Conservation (phyloP, 2,113 vertebrate species). For the Ovibos moschatus region DNA sequence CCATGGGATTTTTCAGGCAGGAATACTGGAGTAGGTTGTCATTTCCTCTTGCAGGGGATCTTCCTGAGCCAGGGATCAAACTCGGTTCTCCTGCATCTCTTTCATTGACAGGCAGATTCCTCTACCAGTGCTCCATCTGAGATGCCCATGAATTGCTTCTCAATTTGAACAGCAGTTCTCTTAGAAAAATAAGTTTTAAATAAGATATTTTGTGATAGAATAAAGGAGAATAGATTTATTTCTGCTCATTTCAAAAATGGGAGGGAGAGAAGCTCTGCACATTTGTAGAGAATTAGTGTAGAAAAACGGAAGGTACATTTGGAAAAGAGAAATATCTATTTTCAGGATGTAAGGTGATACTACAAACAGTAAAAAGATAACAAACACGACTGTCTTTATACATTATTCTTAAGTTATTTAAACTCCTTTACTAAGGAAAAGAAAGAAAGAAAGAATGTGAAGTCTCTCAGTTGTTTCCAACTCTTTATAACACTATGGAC, state of each 20-base stretch:
- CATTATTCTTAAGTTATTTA: slow-evolving; percentile 54
- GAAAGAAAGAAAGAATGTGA: background rate
- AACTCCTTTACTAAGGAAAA: background rate
- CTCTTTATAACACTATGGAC: background rate
- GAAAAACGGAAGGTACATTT: background rate
- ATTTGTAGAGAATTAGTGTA: background rate
- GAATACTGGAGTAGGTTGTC: background rate
- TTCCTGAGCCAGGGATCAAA: background rate
- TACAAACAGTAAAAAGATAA: background rate
- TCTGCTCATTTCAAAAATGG: background rate
- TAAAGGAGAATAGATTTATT: background rate
- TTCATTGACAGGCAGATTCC: background rate
- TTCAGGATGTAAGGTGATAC: background rate
- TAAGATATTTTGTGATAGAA: background rate
- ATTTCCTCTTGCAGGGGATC: background rate
- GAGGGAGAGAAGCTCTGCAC: background rate
- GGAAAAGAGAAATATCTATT: background rate
- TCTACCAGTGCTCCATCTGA: background rate
- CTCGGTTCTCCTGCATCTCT: background rate
- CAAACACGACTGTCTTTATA: slow-evolving; percentile 23
- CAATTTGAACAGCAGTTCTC: background rate
- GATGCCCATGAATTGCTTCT: background rate
- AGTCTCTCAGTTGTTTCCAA: background rate
- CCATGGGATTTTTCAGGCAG: background rate
- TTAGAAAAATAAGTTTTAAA: background rate